Evolutionary conservation across 2,888 invertebrate genomes (phyloP), one percentile per base, ranked within the genome.

Genomic region (Yponomeuta evonymella): DNA sequence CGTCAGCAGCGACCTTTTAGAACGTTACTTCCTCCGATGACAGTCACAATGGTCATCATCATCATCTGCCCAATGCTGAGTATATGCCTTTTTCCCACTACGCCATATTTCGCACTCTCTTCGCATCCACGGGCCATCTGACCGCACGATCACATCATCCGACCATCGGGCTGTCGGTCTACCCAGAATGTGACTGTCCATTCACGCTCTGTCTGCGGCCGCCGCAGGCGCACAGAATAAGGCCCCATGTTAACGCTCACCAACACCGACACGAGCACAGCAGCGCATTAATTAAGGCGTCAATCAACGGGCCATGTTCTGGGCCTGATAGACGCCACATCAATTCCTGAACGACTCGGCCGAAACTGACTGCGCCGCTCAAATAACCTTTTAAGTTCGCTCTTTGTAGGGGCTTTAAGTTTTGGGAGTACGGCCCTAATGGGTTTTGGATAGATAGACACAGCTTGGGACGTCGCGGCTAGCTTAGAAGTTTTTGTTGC

Each of bases 321-420:
- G 51, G 51, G 12, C 51, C 51, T 58, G 51, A 58, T 58, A 58
- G 51, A 58, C 51, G 51, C 51, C 51, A 58, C 51, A 58, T 58
- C 51, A 58, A 58, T 58, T 58, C 51, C 51, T 58, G 51, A 58
- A 58, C 51, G 51, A 58, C 51, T 58, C 15, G 51, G 15, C 51
- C 15, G 51, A 58, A 58, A 58, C 15, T 58, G 51, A 15, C 51
- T 58, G 51, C 51, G 51, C 51, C 15, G 15, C 51, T 58, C 15
- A 58, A 58, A 58, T 58, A 58, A 15, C 51, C 51, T 58, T 58
- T 58, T 58, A 58, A 58, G 51, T 58, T 58, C 51, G 51, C 51
- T 12, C 51, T 58, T 58, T 58, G 51, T 58, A 15, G 51, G 12
- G 51, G 51, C 51, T 58, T 15, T 58, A 58, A 58, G 51, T 58